Evolutionary conservation across 92 coral and sea anemone genomes (phyloP), one percentile per base, ranked within the genome.

Genomic region (Muricea muricata): DNA sequence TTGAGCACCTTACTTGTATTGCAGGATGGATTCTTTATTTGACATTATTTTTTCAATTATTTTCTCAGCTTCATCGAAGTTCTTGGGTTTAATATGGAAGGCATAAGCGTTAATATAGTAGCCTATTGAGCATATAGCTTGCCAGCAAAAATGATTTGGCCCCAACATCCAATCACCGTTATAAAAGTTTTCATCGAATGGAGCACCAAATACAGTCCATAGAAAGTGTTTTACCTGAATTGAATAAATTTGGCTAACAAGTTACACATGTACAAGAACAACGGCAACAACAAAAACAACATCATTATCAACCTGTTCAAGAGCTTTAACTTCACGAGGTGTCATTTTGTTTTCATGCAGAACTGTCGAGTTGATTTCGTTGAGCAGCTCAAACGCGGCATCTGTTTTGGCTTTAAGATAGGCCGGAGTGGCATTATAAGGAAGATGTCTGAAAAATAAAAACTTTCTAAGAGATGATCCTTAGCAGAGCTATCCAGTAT

Each of bases 121-220:
- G 21, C 66, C 86, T 20, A 92, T 54, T 45, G 6, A 4, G 35
- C 98, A 94, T 42, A 94, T 86, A 11, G 97, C 93, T 88, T 90
- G 95, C 98, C 98, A 94, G 63, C 98, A 94, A 73, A 94, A 94
- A 15, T 90, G 89, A 76, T 92, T 91, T 4, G 98, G 98, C 0
- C 98, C 98, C 42, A 94, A 50, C 97, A 94, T 88, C 98, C 98
- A 93, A 81, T 93, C 98, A 20, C 98, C 98, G 1, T 90, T 85
- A 82, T 94, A 94, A 78, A 90, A 94, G 40, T 94, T 94, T 78
- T 86, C 88, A 33, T 93, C 98, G 87, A 86, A 94, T 45, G 98
- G 97, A n/a, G 42, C 32, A 30, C 93, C 98, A 71, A 92, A 94
- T 68, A 85, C 79, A 52, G 93, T 92, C 76, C 89, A 88, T 46